These are phyloP conservation scores for Salticus scenicus DNA, from an alignment of 2,888 invertebrate species.

Conservation along the genomic window DNA sequence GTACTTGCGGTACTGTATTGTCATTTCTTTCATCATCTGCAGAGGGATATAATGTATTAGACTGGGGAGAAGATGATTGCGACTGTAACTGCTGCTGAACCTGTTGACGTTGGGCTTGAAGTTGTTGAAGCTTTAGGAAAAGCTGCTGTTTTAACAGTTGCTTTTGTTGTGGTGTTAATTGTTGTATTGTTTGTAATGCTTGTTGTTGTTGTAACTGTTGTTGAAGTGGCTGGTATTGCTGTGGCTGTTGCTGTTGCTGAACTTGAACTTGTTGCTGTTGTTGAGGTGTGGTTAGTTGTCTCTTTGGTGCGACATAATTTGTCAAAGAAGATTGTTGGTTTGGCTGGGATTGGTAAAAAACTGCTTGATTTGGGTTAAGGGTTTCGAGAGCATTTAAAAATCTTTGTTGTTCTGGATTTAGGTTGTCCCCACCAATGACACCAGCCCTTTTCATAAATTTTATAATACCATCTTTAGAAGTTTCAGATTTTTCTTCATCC, in stretches of 20 bases:
- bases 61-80: neutral
- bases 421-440: neutral
- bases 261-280: neutral
- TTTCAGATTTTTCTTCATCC: slow-evolving; percentile 16
- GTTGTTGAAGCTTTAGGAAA: neutral
- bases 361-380: slow-evolving; percentile 17
- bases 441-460: slow-evolving; percentile 45
- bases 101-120: neutral
- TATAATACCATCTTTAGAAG: slow-evolving; percentile 13
- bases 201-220: neutral
- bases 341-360: neutral
- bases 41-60: neutral
- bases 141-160: neutral
- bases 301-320: neutral
- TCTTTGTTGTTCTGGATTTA: neutral
- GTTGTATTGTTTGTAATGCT: neutral
- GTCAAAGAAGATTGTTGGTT: neutral
- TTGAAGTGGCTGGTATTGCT: neutral
- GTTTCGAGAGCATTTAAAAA: slow-evolving; percentile 9
- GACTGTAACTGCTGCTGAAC: neutral
- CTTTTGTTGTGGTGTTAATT: neutral
- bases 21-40: neutral
- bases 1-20: neutral
- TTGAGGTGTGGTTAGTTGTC: neutral
- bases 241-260: slow-evolving; percentile 6